Evolutionary conservation across 2,113 vertebrate genomes (phyloP), one percentile per base, ranked within the genome.

Genomic region (Centropus bengalensis): DNA sequence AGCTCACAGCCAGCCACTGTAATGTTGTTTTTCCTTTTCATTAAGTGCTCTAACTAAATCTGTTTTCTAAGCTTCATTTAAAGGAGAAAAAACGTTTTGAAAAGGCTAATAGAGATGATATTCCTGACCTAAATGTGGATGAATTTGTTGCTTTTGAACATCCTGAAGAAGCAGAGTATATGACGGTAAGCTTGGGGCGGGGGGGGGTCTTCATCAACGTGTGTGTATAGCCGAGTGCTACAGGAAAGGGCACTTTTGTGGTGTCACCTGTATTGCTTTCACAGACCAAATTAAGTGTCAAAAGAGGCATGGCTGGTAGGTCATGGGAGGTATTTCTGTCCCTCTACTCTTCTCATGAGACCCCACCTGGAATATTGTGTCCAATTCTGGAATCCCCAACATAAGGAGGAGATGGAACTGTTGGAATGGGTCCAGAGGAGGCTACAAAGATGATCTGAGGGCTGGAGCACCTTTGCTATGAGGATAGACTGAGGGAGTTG

Each of bases 101-200:
- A 73, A 98, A 98, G 92, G 99, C 99, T 7, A 98, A 99, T 54
- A 94, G 97, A 63, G 98, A 99, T 85, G 97, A 94, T 30, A 90
- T 82, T 58, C 96, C 97, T 36, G 98, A 98, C 36, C 97, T 99
- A 33, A 98, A 97, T 62, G 96, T 98, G 81, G 98, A 97, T 17
- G 99, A 99, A 93, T 99, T 99, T 93, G 97, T 99, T 42, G 99
- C 99, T 17, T 99, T 99, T 91, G 99, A 99, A 14, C 99, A 99
- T 75, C 99, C 99, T 0, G 99, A 99, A 86, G 99, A 99, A 97
- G 98, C 98, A 70, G 99, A 99, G 86, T 98, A 99, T 93, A 99
- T 99, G 99, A 98, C 96, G 97, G 99, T 99, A 97, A 98, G 98
- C 84, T 32, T 11, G 56, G 60, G 54, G 36, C 30, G 45, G 70